phyloP scores from a whole-genome alignment of 92 coral and sea anemone species.

The Hydrozoanthus gracilis region DNA sequence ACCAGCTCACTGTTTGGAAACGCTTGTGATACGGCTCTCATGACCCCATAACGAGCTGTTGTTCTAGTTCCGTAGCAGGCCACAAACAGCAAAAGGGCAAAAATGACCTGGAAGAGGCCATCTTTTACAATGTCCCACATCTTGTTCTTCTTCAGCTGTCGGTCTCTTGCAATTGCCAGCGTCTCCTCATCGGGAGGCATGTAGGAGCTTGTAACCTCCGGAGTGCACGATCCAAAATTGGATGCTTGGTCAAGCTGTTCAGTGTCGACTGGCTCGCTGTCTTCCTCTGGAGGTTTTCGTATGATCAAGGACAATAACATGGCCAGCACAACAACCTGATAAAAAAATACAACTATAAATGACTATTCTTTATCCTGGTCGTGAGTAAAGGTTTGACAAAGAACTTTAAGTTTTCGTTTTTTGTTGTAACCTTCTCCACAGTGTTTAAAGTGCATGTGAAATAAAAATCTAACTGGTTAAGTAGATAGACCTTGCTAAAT shows the following conservation, averaged over 20 bases:
- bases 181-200: slow-evolving; percentile 42
- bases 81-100: neutral
- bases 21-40: slow-evolving; percentile 20
- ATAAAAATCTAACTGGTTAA: too few species aligned
- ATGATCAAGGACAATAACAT: slow-evolving; percentile 66
- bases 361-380: too few species aligned
- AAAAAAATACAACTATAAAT: too few species aligned
- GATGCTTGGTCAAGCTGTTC: neutral
- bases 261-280: slow-evolving; percentile 54
- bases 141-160: slow-evolving; percentile 32
- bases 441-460: too few species aligned
- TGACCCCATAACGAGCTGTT: slow-evolving; percentile 27
- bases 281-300: slow-evolving; percentile 83
- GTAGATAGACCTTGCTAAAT: too few species aligned
- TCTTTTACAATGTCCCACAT: slow-evolving; percentile 40
- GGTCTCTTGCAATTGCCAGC: slow-evolving; percentile 19
- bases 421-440: too few species aligned
- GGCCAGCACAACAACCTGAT: slow-evolving; percentile 62
- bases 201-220: slow-evolving; percentile 31
- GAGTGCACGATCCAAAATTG: slow-evolving; percentile 12
- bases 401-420: too few species aligned
- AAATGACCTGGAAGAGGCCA: neutral
- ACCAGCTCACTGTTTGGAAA: slow-evolving; percentile 26
- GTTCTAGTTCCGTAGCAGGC: slow-evolving; percentile 40
- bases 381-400: too few species aligned